Evolutionary conservation across 2,888 invertebrate species (phyloP), one percentile per base, ranked within the genome.

Genomic region (Colletes collaris): DNA sequence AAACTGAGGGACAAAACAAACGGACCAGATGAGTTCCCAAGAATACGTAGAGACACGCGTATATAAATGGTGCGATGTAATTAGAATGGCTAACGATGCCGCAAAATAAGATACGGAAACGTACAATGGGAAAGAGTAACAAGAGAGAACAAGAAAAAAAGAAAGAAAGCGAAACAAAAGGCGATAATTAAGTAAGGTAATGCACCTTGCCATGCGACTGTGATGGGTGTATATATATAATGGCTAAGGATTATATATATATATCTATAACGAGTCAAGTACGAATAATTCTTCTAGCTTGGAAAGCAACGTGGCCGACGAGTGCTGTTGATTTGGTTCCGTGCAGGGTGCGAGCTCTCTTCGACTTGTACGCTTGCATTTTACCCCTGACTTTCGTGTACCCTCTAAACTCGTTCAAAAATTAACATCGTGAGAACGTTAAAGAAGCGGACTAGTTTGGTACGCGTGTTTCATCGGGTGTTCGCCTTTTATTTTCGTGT

Each of bases 311-410:
- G 85, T 85, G 81, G 86, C 83, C 85, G 85, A 88, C 88, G 89
- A 90, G 91, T 92, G 90, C 89, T 90, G 91, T 92, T 93, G 93
- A 93, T 93, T 93, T 93, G 93, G 93, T 93, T 93, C 91, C 93
- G 93, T 93, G 89, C 93, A 93, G 92, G 92, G 92, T 92, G 89
- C 88, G 90, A 91, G 88, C 89, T 90, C 87, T 89, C 86, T 87
- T 89, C 88, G 85, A 86, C 82, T 79, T 85, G 79, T 86, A 80
- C 82, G 82, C 82, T 84, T 85, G 82, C 82, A 82, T 80, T 73
- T 77, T 82, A 80, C 76, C 79, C 80, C 79, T 82, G 77, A 78
- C 75, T 83, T 76, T 72, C 71, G 76, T 60, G 50, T 63, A 10
- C 35, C 13, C 27, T 37, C 40, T 11, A 46, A 27, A 16, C 3